Evolutionary conservation across 2,797 vertebrate genomes (phyloP).

Genomic region (Enteromius anoplus): DNA sequence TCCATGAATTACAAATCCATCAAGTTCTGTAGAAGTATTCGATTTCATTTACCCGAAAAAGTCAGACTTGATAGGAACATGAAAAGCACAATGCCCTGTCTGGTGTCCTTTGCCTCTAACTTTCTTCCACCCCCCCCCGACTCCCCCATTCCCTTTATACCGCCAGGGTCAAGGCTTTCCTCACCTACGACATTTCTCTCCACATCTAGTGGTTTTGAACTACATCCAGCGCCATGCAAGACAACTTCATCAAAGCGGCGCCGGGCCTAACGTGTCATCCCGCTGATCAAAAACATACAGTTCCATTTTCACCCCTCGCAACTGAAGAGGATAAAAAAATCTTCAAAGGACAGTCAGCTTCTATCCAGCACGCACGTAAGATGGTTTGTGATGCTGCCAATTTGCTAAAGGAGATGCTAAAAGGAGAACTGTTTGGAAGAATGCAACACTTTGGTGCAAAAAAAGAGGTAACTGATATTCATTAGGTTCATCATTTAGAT

Average conservation of each 20-base stretch:
- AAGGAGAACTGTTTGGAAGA: conserved; percentile 1
- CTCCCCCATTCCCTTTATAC: conserved; percentile 38
- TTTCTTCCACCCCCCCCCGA: neutral
- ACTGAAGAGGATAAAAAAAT: conserved; percentile 40
- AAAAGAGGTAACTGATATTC: conserved; percentile 41
- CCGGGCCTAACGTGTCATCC: conserved; percentile 62
- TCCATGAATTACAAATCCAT: conserved; percentile 6
- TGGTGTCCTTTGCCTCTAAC: conserved; percentile 1
- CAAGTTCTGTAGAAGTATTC: neutral
- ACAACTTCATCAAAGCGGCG: conserved; percentile 63
- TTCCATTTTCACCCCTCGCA: conserved; percentile 58
- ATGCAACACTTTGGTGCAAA: conserved; percentile 18
- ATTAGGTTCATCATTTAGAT: conserved; percentile 59
- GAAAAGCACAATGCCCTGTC: conserved; percentile 19
- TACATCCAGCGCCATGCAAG: conserved; percentile 47
- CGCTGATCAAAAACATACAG: conserved; percentile 65
- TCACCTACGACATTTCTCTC: conserved; percentile 49
- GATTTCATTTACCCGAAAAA: conserved; percentile 3
- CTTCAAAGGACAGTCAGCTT: conserved; percentile 62
- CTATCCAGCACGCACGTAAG: conserved; percentile 45
- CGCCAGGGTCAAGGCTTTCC: conserved; percentile 55
- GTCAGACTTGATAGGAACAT: conserved; percentile 12
- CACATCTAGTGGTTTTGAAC: conserved; percentile 44
- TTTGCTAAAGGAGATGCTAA: too few relatives aligned
- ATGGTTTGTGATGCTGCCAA: conserved; percentile 58